Percentiles rank a stretch among this genome's conserved stretches.
Evolutionary conservation across 2,888 invertebrate species (phyloP).

Genomic region (Galeopsomyia nigrocyanea): DNA sequence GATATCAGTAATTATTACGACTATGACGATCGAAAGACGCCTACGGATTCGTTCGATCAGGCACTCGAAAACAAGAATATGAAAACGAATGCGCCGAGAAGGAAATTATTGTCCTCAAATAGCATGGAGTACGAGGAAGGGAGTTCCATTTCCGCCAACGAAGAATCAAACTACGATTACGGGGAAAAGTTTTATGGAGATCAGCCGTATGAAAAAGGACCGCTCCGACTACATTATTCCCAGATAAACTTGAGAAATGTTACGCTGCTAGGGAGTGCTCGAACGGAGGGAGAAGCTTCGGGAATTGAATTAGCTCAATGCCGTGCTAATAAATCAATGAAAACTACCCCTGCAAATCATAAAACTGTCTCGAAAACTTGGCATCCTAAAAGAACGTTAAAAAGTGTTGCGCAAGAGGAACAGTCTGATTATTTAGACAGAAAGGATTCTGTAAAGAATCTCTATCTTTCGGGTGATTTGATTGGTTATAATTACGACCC

Average conservation of each 20-base stretch:
- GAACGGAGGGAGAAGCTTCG: too few relatives aligned
- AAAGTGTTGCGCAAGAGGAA: background rate
- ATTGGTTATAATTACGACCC: background rate
- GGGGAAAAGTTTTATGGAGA: slow-evolving; percentile 11
- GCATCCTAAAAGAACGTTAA: slow-evolving; percentile 3
- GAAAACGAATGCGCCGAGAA: background rate
- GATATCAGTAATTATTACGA: slow-evolving; percentile 26
- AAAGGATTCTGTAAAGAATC: background rate
- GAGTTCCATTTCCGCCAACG: background rate
- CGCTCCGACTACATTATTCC: background rate
- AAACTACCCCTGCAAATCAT: background rate
- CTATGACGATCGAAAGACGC: slow-evolving; percentile 12
- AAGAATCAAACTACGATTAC: slow-evolving; percentile 21
- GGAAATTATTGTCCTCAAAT: slow-evolving; percentile 27
- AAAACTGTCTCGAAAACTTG: background rate
- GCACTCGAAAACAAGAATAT: background rate
- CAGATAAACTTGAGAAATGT: background rate
- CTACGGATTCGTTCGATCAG: background rate
- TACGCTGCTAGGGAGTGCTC: too few relatives aligned
- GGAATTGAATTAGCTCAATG: too few relatives aligned
- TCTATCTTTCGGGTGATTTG: slow-evolving; percentile 13
- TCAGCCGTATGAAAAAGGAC: background rate
- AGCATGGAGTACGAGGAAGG: background rate
- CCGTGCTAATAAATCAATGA: too few relatives aligned
- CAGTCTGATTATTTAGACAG: background rate